phyloP scores from a whole-genome alignment of 2,113 vertebrate species.

The Coreoperca whiteheadi region DNA sequence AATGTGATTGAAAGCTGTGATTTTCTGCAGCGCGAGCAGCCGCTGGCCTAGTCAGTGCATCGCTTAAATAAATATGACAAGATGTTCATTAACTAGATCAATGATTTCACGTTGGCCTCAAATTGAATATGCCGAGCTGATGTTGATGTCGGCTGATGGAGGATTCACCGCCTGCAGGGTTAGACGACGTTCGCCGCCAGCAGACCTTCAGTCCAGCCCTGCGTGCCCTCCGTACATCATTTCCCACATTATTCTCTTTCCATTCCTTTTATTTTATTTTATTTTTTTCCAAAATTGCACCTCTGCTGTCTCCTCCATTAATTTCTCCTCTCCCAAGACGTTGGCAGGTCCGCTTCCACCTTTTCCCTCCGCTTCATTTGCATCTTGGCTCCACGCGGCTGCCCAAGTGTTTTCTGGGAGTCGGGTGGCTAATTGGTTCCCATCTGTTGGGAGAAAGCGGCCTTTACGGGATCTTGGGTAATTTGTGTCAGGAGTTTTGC shows the following conservation, averaged over 20 bases:
- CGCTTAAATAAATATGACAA: slow-evolving; percentile 40
- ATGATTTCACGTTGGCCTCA: slow-evolving; percentile 26
- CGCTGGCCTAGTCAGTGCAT: neutral
- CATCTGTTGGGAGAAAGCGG: slow-evolving; percentile 76
- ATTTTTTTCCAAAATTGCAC: slow-evolving; percentile 44
- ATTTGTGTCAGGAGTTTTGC: slow-evolving; percentile 67
- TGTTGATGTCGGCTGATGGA: slow-evolving; percentile 31
- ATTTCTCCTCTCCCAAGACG: slow-evolving; percentile 63
- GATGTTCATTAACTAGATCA: slow-evolving; percentile 53
- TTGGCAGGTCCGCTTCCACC: slow-evolving; percentile 55
- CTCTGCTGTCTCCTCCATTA: slow-evolving; percentile 59
- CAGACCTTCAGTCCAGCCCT: slow-evolving; percentile 1
- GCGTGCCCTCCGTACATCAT: slow-evolving; percentile 38
- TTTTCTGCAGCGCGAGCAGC: neutral
- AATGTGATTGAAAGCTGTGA: neutral
- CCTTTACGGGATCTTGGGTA: slow-evolving; percentile 56
- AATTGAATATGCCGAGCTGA: slow-evolving; percentile 18
- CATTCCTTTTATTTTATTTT: too few species aligned
- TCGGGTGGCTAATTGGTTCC: slow-evolving; percentile 81
- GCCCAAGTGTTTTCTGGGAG: slow-evolving; percentile 77
- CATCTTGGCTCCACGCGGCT: slow-evolving; percentile 69
- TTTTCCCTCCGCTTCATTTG: slow-evolving; percentile 69
- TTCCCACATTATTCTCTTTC: slow-evolving; percentile 54
- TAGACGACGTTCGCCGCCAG: slow-evolving; percentile 15
- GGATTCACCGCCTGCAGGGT: slow-evolving; percentile 15